Base-by-base conservation (phyloP, 2,113 vertebrate genomes). In the Sinocyclocheilus anophthalmus region DNA sequence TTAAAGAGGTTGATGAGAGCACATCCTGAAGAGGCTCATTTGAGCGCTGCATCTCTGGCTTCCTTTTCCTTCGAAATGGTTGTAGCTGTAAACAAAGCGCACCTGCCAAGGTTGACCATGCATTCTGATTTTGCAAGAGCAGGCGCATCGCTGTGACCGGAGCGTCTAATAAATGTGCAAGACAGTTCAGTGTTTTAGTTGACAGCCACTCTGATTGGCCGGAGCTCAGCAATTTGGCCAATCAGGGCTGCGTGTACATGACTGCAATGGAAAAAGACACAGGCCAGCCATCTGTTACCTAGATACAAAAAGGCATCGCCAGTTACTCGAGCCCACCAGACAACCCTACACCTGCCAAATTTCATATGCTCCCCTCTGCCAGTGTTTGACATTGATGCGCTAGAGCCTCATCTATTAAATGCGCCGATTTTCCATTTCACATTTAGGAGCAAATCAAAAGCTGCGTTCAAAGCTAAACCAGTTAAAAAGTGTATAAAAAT, bases 1-100 rank as follows among this genome's bases (percentile, higher is more conserved):
- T 94, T 94, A 92, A 88, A 89, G 88, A 55, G 91, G 92, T 93
- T 92, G 92, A 93, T 94, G 90, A 89, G 92, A 91, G 77, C 84
- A 88, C 91, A 92, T 93, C 92, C 93, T 91, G 90, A 87, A 87
- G 84, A 86, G 77, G 75, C 45, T 86, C 24, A 69, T 83, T 76
- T 79, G 73, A 70, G 69, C 24, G 39, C 83, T 45, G n/a, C 81
- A 9, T 42, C 26, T 59, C 33, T 84, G 33, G 45, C 69, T 76
- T 53, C 55, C 53, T 70, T 20, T 83, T 72, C 63, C 48, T 70
- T 20, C 18, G 3, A 81, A 81, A 48, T 0, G 18, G 20, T 73
- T 84, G 65, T 72, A 55, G 24, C 50, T 67, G 22, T 83, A 57
- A 61, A 57, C 65, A 59, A 45, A 26, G 65, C 13, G 5, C 42